Evolutionary conservation across 2,888 invertebrate species (phyloP), one percentile per base, ranked within the genome.

Genomic region (Lasioglossum oenotherae): DNA sequence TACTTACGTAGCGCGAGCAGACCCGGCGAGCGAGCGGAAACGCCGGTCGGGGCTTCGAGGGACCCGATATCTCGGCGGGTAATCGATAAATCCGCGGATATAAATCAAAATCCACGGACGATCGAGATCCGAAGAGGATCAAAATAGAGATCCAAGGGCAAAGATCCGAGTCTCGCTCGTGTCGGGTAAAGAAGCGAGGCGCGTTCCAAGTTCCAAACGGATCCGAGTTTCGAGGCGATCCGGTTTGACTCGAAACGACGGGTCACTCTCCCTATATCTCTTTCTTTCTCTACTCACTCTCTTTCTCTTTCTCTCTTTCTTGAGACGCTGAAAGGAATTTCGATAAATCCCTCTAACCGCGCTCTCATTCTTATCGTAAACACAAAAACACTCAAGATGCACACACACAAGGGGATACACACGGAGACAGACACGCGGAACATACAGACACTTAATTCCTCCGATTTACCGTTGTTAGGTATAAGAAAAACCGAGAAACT

Each of bases 401-500:
- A 60, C 27, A 60, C 14, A 60, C 14, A 60, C 60, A 31, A 4
- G 31, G 2, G 16, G 4, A 16, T 27, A 31, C 3, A 60, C 4
- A 57, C 57, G 10, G n/a, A 57, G 64, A 31, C 27, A 27, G 31
- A 64, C 27, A 31, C 27, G 16, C 31, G 5, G 64, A 31, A 64
- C 31, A 64, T 6, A 64, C 16, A 31, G 67, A 67, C 16, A 35
- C 19, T 14, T 44, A 83, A 78, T 87, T 88, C 86, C 83, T 84
- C 84, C 84, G 74, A 90, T 35, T 86, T 82, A 83, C 82, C 86
- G 82, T 85, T 89, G 74, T 86, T 90, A 88, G 81, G 85, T 91
- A 89, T 88, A 91, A 90, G 53, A 23, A 53, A 53, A 53, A 90
- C 92, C 90, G 89, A 38, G 69, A 69, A 69, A 88, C 89, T 91